Conservation (phyloP, 2,888 invertebrate genomes). For the Rhagophthalmus giganteus region DNA sequence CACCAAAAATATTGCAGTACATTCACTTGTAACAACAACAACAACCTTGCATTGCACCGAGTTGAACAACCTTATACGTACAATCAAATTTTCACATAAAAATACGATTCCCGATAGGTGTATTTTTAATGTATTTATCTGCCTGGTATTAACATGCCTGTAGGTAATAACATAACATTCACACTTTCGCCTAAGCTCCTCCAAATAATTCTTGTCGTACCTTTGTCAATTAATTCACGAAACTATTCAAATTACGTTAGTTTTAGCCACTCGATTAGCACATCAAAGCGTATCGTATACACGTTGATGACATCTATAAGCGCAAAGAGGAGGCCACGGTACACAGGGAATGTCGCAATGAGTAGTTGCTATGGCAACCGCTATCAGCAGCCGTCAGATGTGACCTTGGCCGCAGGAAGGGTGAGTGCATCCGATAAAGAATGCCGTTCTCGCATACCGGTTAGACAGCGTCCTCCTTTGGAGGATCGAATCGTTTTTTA, state of each 20-base stretch:
- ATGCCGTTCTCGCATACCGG: constrained; percentile 29
- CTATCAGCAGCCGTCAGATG: constrained; percentile 37
- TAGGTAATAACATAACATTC: too few relatives aligned
- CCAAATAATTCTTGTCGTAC: too few relatives aligned
- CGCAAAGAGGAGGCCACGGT: constrained; percentile 10
- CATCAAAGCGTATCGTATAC: constrained; percentile 17
- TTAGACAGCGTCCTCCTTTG: constrained; percentile 14
- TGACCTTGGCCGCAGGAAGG: constrained; percentile 41
- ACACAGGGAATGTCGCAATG: constrained; percentile 25
- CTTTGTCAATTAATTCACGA: constrained; percentile 4
- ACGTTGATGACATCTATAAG: constrained; percentile 12
- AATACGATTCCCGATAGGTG: neutral
- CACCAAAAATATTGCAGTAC: too few relatives aligned
- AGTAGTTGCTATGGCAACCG: constrained; percentile 39
- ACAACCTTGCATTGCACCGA: too few relatives aligned
- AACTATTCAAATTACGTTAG: constrained; percentile 9
- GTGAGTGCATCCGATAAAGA: constrained; percentile 33
- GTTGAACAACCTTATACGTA: too few relatives aligned
- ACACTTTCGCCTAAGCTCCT: neutral
- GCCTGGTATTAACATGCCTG: too few relatives aligned
- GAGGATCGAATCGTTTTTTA: constrained; percentile 15
- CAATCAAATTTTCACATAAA: neutral
- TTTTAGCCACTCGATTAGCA: constrained; percentile 17
- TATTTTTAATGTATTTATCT: too few relatives aligned
- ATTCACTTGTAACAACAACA: too few relatives aligned